Percentiles rank a stretch among this genome's conserved stretches.
Evolutionary conservation across 2,888 invertebrate genomes (phyloP).

Genomic region (Metalampra italica): DNA sequence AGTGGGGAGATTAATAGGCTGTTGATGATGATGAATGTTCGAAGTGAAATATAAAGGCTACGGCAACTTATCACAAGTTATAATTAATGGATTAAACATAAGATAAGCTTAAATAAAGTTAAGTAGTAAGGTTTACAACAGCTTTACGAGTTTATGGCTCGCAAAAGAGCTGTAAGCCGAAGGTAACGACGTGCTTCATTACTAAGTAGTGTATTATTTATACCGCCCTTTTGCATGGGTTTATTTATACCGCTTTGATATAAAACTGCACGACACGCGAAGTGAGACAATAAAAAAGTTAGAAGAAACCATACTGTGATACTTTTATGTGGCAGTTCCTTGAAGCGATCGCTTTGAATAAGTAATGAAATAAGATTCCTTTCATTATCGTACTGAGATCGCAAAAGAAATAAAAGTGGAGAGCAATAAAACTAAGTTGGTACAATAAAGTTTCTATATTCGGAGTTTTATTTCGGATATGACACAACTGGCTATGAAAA

Average conservation of each 20-base stretch:
- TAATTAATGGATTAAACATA: constrained; percentile 8
- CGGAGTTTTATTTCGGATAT: constrained; percentile 40
- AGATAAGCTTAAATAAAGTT: constrained; percentile 9
- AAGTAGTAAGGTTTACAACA: constrained; percentile 33
- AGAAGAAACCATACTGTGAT: constrained; percentile 24
- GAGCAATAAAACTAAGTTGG: constrained; percentile 37
- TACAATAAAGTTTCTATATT: constrained; percentile 59
- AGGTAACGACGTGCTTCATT: constrained; percentile 57
- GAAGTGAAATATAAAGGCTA: neutral
- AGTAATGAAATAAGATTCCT: constrained; percentile 9
- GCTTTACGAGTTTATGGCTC: constrained; percentile 42
- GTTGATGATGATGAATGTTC: too few species aligned
- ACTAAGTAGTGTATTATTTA: constrained; percentile 58
- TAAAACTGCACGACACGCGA: constrained; percentile 32
- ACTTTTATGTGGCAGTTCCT: constrained; percentile 16
- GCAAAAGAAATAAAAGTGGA: constrained; percentile 7
- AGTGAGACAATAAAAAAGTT: constrained; percentile 18
- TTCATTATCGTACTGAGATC: constrained; percentile 8
- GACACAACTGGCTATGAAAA: constrained; percentile 62
- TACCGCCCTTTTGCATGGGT: constrained; percentile 34
- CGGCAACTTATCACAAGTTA: neutral
- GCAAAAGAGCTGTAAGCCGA: constrained; percentile 44
- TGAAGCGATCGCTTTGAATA: constrained; percentile 13
- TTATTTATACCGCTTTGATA: constrained; percentile 39
- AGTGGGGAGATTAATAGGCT: too few species aligned